A percentile compares a stretch with the other conserved stretches of the same genome.
Conservation (phyloP, 2,797 vertebrate genomes). For the Enteromius viviparus region DNA sequence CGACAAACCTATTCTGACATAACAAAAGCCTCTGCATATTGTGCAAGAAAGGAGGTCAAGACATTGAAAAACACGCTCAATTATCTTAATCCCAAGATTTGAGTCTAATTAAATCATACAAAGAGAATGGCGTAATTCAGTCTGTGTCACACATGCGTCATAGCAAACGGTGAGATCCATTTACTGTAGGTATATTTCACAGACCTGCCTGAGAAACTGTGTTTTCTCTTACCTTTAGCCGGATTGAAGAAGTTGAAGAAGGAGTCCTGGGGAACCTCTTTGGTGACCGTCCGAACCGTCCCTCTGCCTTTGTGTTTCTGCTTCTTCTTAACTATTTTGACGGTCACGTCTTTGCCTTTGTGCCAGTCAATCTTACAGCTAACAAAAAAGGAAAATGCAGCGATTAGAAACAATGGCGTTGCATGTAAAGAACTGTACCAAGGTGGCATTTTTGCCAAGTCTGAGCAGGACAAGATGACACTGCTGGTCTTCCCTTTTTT, state of each 20-base stretch:
- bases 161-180: not conserved
- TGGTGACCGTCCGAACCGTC: slow-evolving; percentile 92
- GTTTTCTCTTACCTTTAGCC: slow-evolving; percentile 80
- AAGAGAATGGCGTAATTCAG: not conserved
- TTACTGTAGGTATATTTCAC: not conserved
- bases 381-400: not conserved
- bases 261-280: slow-evolving; percentile 94
- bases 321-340: slow-evolving; percentile 96
- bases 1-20: not conserved
- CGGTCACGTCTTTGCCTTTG: slow-evolving; percentile 94
- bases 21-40: not conserved
- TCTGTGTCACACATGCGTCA: not conserved
- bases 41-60: not conserved
- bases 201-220: too few relatives aligned
- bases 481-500: too few relatives aligned
- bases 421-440: not conserved
- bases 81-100: not conserved
- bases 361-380: slow-evolving; percentile 97
- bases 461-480: not conserved
- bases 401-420: not conserved
- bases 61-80: not conserved
- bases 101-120: not conserved
- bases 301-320: slow-evolving; percentile 98
- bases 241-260: slow-evolving; percentile 99
- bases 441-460: not conserved